Evolutionary conservation across 2,888 invertebrate genomes (phyloP), one percentile per base, ranked within the genome.

Genomic region (Rhyacophila evoluta): DNA sequence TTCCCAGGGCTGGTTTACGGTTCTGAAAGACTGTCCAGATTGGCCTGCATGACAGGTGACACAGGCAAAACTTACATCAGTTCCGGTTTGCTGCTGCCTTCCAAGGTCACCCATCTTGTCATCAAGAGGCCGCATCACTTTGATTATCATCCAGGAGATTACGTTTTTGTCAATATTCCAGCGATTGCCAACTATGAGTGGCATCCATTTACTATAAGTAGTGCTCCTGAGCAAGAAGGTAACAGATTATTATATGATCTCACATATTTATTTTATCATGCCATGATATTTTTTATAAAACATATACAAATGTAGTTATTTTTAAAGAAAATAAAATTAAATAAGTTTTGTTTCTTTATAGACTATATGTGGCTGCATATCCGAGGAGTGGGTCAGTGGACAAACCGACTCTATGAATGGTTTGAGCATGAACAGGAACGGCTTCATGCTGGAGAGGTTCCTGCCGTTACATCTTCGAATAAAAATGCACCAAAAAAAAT

Each of bases 141-240:
- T 85, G 93, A 94, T 84, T 98, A 95, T 87, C 94, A 94, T 85
- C 96, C 98, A 0, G 98, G 98, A 0, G 98, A 98, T 88, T 98
- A 98, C 85, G 93, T 97, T 38, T 98, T 97, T 85, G 94, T 98
- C 0, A 96, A 97, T 85, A 94, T 98, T 74, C 98, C 98, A 0
- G 93, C 93, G 4, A 97, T 98, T 80, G 97, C 98, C 0, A 93
- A 93, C 78, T 96, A 96, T 84, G 98, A 98, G 87, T 98, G 98
- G 98, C 98, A 98, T 91, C 98, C 98, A 0, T 98, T 98, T 85
- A 98, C 98, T 0, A 95, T 98, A 83, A 98, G 97, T 88, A 97
- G 97, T 84, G 97, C 98, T 5, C 98, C 98, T 0, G 98, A 98
- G 86, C 95, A 97, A 85, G 94, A 95, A 89, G 95, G 96, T 94